phyloP scores from a whole-genome alignment of 2,797 vertebrate species.

The Gallirallus australis region DNA sequence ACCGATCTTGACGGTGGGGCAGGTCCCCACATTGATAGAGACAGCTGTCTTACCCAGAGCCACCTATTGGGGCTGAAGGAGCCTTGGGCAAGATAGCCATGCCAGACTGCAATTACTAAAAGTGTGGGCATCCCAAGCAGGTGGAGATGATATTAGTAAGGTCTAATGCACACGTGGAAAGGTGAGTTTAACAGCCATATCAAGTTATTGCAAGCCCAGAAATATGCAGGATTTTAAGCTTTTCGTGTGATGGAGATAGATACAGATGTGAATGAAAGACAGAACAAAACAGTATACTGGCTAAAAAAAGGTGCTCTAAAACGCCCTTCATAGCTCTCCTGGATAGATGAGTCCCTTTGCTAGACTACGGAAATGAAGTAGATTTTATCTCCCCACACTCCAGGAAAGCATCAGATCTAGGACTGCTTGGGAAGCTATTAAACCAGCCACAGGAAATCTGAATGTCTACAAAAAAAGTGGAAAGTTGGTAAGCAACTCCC shows the following conservation, averaged over 20 bases:
- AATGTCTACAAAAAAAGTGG: background rate
- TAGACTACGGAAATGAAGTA: background rate
- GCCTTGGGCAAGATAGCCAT: background rate
- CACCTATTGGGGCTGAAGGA: background rate
- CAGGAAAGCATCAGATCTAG: background rate
- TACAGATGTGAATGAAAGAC: background rate
- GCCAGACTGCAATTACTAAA: background rate
- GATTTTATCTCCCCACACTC: background rate
- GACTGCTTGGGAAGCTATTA: background rate
- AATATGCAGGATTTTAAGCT: background rate
- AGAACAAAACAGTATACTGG: background rate
- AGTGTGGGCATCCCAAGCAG: background rate
- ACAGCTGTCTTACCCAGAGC: background rate
- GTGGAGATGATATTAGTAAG: background rate
- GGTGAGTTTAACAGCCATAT: background rate
- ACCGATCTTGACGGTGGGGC: background rate
- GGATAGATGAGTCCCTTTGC: background rate
- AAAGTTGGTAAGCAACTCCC: background rate
- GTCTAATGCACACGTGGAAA: fast-evolving
- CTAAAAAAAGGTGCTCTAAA: background rate
- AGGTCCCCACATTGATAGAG: fast-evolving
- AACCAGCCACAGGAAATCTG: background rate
- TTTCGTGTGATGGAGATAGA: background rate
- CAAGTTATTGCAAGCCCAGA: background rate
- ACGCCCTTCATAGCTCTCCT: background rate